Evolutionary conservation across 2,888 invertebrate species (phyloP), one percentile per base, ranked within the genome.

Genomic region (Drosophila mayaguana): DNA sequence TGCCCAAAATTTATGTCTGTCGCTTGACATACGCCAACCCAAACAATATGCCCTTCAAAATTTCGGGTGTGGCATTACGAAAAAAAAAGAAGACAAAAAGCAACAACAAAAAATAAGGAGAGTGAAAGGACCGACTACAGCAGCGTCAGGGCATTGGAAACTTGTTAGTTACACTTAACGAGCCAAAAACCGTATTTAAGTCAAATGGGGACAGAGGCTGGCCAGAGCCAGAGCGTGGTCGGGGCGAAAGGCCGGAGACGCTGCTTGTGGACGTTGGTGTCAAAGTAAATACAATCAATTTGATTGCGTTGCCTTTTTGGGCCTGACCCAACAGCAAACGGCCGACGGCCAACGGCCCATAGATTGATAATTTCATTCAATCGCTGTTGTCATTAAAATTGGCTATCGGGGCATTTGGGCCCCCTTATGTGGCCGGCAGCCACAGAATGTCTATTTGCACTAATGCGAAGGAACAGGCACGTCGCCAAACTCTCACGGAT

Each of bases 251-350:
- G 36, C 8, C 34, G 53, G 53, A 25, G 54, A 25, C 62, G 46
- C 65, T 55, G 55, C 43, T 48, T 60, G 76, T 59, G 61, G 59
- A 59, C 57, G 57, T 74, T 88, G 83, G 83, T 85, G 83, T 88
- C 88, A 85, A 85, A 85, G 83, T 83, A 85, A 85, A 85, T 86
- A 88, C 83, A 85, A 88, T 88, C 88, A 85, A 85, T 88, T 85
- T 86, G 85, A 83, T 88, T 88, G 88, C 63, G 78, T 59, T 69
- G 67, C 69, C 75, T 69, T 70, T 75, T 78, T 59, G 18, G 51
- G 34, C 25, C 53, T 63, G 75, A 84, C 84, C 83, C 87, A 32
- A 11, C 32, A 11, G 32, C 32, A 9, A 32, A 9, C 32, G 32
- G 32, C 32, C 32, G 11, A 11, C 32, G 9, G 11, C 32, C 32